phyloP scores from a whole-genome alignment of 2,797 vertebrate species.

The Dipus sagitta region DNA sequence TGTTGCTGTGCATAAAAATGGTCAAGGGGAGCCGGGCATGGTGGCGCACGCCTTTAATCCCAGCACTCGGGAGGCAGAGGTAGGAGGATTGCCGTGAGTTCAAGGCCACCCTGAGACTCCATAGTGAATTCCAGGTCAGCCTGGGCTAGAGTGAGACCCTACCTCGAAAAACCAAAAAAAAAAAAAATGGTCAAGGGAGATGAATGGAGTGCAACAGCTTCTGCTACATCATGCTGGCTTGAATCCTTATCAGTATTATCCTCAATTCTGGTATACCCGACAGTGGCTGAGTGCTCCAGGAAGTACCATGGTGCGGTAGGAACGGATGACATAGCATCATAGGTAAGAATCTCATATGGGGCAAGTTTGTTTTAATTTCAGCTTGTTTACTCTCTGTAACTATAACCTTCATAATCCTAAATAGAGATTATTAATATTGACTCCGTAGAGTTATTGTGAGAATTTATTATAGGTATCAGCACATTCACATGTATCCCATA shows the following conservation, averaged over 20 bases:
- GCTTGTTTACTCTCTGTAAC: neutral
- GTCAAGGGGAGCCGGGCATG: too few relatives aligned
- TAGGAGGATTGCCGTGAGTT: too few relatives aligned
- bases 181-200: neutral
- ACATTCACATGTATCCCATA: neutral
- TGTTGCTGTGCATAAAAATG: neutral
- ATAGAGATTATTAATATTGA: neutral
- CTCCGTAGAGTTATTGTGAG: neutral
- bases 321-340: neutral
- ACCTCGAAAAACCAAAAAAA: too few relatives aligned
- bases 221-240: neutral
- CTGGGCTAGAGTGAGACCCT: too few relatives aligned
- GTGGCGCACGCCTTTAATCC: too few relatives aligned
- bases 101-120: too few relatives aligned
- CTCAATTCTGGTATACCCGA: slow-evolving; percentile 3
- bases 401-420: neutral
- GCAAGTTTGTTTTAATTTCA: neutral
- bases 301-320: neutral
- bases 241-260: neutral
- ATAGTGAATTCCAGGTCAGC: too few relatives aligned
- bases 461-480: neutral
- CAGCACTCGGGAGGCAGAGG: too few relatives aligned
- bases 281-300: neutral
- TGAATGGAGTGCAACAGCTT: neutral
- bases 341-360: neutral